These are phyloP conservation scores for Aldrovandia affinis DNA, from an alignment of 2,797 vertebrate species.

Conservation along the genomic window DNA sequence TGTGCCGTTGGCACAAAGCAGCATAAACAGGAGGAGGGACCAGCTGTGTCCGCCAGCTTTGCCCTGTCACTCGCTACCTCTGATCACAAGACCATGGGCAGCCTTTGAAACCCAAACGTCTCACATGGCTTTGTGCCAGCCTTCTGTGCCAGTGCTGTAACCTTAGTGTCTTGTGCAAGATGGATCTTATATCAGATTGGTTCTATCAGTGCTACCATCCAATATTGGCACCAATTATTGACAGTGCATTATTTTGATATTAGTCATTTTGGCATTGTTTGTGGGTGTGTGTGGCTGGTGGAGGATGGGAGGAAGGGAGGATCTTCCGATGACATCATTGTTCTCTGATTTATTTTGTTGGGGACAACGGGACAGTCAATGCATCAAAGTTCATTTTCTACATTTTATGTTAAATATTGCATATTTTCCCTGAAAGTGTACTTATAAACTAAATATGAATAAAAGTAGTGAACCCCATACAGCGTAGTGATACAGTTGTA, in stretches of 20 bases:
- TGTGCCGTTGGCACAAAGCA: constrained; percentile 21
- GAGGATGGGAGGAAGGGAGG: neutral
- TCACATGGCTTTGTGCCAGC: neutral
- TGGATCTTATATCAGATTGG: neutral
- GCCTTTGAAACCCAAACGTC: constrained; percentile 26
- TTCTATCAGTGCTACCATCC: neutral
- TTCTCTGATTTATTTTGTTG: neutral
- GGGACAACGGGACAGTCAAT: too few relatives aligned
- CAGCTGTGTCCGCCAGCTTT: neutral
- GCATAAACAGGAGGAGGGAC: constrained; percentile 6
- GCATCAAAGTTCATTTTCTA: too few relatives aligned
- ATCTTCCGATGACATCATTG: neutral
- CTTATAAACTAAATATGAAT: too few relatives aligned
- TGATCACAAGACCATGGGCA: constrained; percentile 18
- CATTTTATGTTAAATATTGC: too few relatives aligned
- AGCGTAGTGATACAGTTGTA: neutral
- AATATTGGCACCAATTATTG: neutral
- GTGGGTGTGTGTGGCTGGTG: neutral
- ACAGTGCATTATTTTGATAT: neutral
- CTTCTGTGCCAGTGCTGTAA: neutral
- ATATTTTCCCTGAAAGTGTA: too few relatives aligned
- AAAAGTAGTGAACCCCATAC: neutral
- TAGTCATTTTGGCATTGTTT: constrained; percentile 11
- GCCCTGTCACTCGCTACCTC: constrained; percentile 6
- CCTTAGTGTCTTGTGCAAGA: neutral